Evolutionary conservation across 2,113 vertebrate species (phyloP).

Genomic region (Kryptolebias marmoratus): DNA sequence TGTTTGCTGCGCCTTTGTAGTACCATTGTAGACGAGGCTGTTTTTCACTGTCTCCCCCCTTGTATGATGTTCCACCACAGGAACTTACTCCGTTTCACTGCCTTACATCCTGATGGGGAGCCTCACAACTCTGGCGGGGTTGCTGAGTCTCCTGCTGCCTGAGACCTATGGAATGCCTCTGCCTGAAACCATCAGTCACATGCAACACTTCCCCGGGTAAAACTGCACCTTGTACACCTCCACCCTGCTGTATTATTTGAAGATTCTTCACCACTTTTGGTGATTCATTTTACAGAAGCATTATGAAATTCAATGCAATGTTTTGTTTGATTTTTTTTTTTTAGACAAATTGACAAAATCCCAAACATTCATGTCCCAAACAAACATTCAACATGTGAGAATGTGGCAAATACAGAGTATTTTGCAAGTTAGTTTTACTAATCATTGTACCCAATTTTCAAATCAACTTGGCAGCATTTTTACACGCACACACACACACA

Average conservation of each 20-base stretch:
- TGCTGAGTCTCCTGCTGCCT: constrained; percentile 90
- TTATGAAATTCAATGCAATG: no score
- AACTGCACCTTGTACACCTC: neutral
- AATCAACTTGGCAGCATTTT: no score
- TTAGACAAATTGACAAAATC: neutral
- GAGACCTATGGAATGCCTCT: constrained; percentile 86
- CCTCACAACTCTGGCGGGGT: constrained; percentile 83
- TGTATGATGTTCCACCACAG: constrained; percentile 71
- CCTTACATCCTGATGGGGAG: constrained; percentile 91
- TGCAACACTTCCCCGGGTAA: constrained; percentile 88
- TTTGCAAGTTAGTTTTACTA: no score
- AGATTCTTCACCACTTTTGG: neutral
- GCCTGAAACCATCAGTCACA: constrained; percentile 87
- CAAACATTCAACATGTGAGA: no score
- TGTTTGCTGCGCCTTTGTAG: neutral
- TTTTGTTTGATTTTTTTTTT: no score
- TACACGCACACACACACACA: no score
- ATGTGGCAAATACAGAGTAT: no score
- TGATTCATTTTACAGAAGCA: no score
- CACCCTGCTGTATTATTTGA: neutral
- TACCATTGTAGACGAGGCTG: constrained; percentile 6
- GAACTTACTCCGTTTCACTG: constrained; percentile 83
- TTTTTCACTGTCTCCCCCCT: constrained; percentile 20
- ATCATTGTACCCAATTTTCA: no score
- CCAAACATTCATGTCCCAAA: no score